Conservation (phyloP, 2,797 vertebrate genomes). For the Microchirus variegatus region DNA sequence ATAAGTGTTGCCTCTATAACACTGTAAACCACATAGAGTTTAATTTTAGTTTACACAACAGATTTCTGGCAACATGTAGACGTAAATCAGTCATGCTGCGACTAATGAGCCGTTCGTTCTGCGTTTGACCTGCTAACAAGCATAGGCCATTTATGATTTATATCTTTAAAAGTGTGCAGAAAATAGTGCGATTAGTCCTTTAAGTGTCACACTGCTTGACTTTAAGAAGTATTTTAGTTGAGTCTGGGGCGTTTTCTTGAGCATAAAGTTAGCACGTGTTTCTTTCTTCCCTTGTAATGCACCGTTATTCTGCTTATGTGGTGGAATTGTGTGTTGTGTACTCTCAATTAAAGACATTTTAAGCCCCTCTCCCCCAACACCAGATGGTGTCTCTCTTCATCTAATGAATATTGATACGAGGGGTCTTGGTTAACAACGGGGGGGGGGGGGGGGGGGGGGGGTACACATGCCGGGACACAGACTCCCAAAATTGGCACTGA, state of each 20-base stretch:
- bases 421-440: conserved; percentile 70
- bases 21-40: background rate
- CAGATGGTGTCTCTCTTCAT: conserved; percentile 82
- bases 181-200: background rate
- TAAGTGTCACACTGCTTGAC: background rate
- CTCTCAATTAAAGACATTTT: conserved; percentile 55
- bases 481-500: conserved; percentile 45
- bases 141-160: conserved; percentile 33
- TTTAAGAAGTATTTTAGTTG: background rate
- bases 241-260: background rate
- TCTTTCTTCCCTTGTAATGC: conserved; percentile 10
- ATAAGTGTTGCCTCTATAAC: background rate
- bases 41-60: conserved; percentile 1
- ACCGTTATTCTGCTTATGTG: conserved; percentile 22
- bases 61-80: conserved; percentile 4
- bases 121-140: conserved; percentile 26
- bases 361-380: conserved; percentile 57
- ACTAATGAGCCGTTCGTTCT: conserved; percentile 23
- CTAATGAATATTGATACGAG: conserved; percentile 83
- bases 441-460: conserved; percentile 58
- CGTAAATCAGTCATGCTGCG: conserved; percentile 24
- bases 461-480: conserved; percentile 23
- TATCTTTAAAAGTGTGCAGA: conserved; percentile 12
- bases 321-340: conserved; percentile 50
- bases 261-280: conserved; percentile 17